These are phyloP conservation scores for Brachyhypopomus occidentalis DNA, from an alignment of 2,113 vertebrate species.

Conservation along the genomic window DNA sequence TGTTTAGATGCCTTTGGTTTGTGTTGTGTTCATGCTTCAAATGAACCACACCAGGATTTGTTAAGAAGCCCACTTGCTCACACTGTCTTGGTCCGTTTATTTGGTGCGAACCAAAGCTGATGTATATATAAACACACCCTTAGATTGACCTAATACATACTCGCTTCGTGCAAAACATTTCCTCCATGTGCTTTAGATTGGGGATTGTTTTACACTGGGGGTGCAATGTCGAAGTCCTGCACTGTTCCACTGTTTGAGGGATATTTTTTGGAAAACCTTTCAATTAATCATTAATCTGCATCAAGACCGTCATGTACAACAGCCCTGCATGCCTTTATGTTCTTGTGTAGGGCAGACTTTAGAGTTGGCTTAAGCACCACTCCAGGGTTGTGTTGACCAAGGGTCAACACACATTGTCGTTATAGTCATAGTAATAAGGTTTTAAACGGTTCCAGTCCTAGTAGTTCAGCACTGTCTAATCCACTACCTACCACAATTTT, in stretches of 20 bases:
- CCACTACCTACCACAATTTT: too few relatives aligned
- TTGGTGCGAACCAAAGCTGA: too few relatives aligned
- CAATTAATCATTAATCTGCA: neutral
- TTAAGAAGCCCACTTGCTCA: too few relatives aligned
- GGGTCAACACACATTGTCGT: neutral
- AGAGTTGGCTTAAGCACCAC: neutral
- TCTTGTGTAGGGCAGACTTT: neutral
- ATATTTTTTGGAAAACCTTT: neutral
- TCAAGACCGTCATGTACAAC: neutral
- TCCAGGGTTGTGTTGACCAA: neutral
- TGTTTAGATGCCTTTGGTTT: too few relatives aligned
- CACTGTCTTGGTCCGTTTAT: too few relatives aligned
- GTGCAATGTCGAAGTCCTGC: neutral
- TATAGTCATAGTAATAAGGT: neutral
- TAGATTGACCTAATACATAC: too few relatives aligned
- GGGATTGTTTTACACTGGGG: neutral
- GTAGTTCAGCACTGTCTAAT: too few relatives aligned
- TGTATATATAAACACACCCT: too few relatives aligned
- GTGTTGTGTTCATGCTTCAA: too few relatives aligned
- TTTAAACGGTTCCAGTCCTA: constrained; percentile 4
- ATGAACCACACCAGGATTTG: too few relatives aligned
- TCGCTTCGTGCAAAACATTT: too few relatives aligned
- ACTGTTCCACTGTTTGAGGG: neutral
- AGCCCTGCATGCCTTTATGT: too few relatives aligned
- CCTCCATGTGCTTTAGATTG: neutral